Evolutionary conservation across 2,797 vertebrate species (phyloP).

Genomic region (Microcaecilia unicolor): DNA sequence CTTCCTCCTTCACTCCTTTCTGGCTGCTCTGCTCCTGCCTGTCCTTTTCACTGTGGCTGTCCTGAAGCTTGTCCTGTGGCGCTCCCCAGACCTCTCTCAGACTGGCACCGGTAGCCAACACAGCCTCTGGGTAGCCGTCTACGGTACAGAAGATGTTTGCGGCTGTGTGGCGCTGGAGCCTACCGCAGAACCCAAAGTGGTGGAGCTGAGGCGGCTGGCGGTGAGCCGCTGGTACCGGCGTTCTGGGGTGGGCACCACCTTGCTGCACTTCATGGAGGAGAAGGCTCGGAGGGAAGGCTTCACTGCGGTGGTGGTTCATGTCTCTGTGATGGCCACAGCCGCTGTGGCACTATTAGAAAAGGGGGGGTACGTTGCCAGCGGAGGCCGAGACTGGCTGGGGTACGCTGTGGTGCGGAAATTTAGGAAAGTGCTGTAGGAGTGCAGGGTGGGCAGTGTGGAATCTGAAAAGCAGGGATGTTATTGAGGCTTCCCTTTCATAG

Average conservation of each 20-base stretch:
- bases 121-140: slow-evolving; percentile 72
- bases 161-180: slow-evolving; percentile 68
- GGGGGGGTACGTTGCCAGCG: slow-evolving; percentile 56
- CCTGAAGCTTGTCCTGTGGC: slow-evolving; percentile 72
- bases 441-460: too few relatives aligned
- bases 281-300: slow-evolving; percentile 52
- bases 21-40: slow-evolving; percentile 70
- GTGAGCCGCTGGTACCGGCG: slow-evolving; percentile 74
- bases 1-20: slow-evolving; percentile 74
- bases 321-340: slow-evolving; percentile 66
- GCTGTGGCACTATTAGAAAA: slow-evolving; percentile 67
- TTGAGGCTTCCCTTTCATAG: too few relatives aligned
- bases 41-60: slow-evolving; percentile 71
- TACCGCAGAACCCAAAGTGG: slow-evolving; percentile 36
- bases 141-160: slow-evolving; percentile 61
- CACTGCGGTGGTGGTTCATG: slow-evolving; percentile 54
- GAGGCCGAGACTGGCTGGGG: slow-evolving; percentile 59
- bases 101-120: slow-evolving; percentile 16
- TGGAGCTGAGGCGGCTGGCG: slow-evolving; percentile 54
- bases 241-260: slow-evolving; percentile 63
- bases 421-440: slow-evolving; percentile 73
- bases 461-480: too few relatives aligned
- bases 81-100: slow-evolving; percentile 34
- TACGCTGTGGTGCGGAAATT: slow-evolving; percentile 70
- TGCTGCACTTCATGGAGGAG: slow-evolving; percentile 66